A percentile compares a stretch with the other conserved stretches of the same genome.
phyloP scores from a whole-genome alignment of 2,888 invertebrate species.

The Cephus pygmeus region DNA sequence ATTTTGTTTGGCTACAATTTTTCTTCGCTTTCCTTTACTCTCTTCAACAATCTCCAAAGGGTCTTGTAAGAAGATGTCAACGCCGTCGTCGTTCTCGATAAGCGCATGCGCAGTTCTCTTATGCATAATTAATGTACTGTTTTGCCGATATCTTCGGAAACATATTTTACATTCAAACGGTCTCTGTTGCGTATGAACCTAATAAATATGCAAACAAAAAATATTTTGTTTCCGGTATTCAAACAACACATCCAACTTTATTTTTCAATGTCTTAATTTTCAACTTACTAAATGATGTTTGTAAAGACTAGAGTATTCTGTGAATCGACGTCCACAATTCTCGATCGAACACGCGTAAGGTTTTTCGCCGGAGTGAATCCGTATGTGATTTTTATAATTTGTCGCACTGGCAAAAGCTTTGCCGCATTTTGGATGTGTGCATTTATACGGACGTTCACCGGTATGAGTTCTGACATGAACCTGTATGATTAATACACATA shows the following conservation, averaged over 20 bases:
- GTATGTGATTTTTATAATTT: slow-evolving; percentile 76
- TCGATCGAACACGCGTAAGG: slow-evolving; percentile 73
- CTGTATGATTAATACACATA: slow-evolving; percentile 26
- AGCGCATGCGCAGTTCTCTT: slow-evolving; percentile 71
- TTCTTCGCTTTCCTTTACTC: slow-evolving; percentile 29
- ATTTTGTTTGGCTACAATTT: slow-evolving; percentile 8
- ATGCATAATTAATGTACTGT: slow-evolving; percentile 73
- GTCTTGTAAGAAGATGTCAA: slow-evolving; percentile 51
- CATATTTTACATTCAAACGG: slow-evolving; percentile 72
- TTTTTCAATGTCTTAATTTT: background rate
- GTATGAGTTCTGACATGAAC: slow-evolving; percentile 77
- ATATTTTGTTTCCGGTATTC: background rate
- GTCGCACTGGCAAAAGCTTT: slow-evolving; percentile 77
- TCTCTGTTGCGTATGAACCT: slow-evolving; percentile 71
- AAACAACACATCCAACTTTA: background rate
- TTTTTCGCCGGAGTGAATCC: slow-evolving; percentile 78
- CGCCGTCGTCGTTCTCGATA: slow-evolving; percentile 63
- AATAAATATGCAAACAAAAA: background rate
- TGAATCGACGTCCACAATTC: slow-evolving; percentile 75
- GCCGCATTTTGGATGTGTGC: slow-evolving; percentile 70
- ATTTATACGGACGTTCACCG: slow-evolving; percentile 75
- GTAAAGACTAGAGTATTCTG: slow-evolving; percentile 77
- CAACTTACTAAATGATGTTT: slow-evolving; percentile 71
- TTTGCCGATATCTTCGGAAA: slow-evolving; percentile 72
- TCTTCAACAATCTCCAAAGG: slow-evolving; percentile 21